Conservation (phyloP, 37 sponge, comb jelly and placozoan genomes). For the Tethya wilhelma region DNA sequence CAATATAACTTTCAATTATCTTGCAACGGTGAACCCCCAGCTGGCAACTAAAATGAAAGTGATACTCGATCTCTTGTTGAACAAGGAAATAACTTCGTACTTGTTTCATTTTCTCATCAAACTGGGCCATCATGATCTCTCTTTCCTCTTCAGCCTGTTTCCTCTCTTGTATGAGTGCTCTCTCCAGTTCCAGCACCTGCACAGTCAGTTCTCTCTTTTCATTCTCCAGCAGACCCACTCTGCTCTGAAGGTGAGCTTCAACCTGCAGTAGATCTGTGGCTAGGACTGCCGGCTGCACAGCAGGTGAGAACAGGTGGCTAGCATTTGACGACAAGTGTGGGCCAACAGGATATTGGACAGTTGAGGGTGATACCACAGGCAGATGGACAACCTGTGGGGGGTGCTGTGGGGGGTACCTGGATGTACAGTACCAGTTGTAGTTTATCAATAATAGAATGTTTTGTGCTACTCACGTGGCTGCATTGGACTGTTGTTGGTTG, state of each 20-base stretch:
- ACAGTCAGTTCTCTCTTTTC: slow-evolving; percentile 14
- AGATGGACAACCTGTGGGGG: too few species aligned
- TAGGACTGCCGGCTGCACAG: background rate
- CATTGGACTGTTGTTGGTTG: background rate
- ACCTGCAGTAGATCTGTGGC: slow-evolving; percentile 30
- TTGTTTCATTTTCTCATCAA: too few species aligned
- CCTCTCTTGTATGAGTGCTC: background rate
- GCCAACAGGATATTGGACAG: background rate
- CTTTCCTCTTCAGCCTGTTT: background rate
- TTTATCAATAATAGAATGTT: too few species aligned
- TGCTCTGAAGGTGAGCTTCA: slow-evolving; percentile 36
- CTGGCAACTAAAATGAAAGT: too few species aligned
- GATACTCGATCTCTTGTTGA: too few species aligned
- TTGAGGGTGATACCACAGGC: background rate
- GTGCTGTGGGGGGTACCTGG: too few species aligned
- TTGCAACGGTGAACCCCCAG: too few species aligned
- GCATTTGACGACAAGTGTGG: background rate
- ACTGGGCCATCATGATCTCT: background rate
- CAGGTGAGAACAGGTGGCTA: background rate
- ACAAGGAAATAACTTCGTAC: too few species aligned
- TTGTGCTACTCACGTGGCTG: background rate
- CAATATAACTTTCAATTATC: too few species aligned
- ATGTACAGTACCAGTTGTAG: too few species aligned
- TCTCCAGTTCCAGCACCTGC: slow-evolving; percentile 19
- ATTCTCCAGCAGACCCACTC: slow-evolving; percentile 17